phyloP scores from a whole-genome alignment of 2,888 invertebrate species.

The Caenorhabditis sinica region DNA sequence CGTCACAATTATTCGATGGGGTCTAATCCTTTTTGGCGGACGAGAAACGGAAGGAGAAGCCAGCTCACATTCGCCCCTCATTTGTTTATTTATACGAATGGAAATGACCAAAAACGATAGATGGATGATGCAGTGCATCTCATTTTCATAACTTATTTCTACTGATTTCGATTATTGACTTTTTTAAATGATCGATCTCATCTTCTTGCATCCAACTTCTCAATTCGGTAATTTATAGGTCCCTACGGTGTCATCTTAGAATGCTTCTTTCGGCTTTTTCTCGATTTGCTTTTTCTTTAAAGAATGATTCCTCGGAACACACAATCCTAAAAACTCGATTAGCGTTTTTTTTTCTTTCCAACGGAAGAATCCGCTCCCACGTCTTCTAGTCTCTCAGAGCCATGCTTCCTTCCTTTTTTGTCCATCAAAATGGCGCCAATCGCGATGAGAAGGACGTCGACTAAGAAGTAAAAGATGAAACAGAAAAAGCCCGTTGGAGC shows the following conservation, averaged over 20 bases:
- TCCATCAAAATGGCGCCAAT: constrained; percentile 45
- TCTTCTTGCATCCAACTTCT: too few relatives aligned
- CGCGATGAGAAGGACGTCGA: constrained; percentile 20
- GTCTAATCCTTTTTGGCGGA: constrained; percentile 55
- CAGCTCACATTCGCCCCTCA: constrained; percentile 17
- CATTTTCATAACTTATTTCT: constrained; percentile 19
- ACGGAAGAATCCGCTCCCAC: constrained; percentile 1
- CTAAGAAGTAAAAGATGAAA: background rate
- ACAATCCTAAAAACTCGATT: constrained; percentile 40
- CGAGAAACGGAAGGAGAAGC: background rate
- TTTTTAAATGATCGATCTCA: too few relatives aligned
- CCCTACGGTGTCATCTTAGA: constrained; percentile 6
- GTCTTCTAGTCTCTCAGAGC: background rate
- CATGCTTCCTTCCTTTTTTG: constrained; percentile 36
- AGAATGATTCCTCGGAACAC: constrained; percentile 12
- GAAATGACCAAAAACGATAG: constrained; percentile 17
- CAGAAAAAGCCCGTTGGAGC: constrained; percentile 29
- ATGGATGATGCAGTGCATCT: background rate
- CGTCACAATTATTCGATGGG: constrained; percentile 30
- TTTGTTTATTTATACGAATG: constrained; percentile 52
- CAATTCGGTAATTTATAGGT: background rate
- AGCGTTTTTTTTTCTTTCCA: background rate
- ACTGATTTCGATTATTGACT: background rate
- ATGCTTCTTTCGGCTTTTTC: background rate
- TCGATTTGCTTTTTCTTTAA: constrained; percentile 1